A percentile compares a stretch with the other conserved stretches of the same genome.
Evolutionary conservation across 2,113 vertebrate genomes (phyloP).

Genomic region (human): DNA sequence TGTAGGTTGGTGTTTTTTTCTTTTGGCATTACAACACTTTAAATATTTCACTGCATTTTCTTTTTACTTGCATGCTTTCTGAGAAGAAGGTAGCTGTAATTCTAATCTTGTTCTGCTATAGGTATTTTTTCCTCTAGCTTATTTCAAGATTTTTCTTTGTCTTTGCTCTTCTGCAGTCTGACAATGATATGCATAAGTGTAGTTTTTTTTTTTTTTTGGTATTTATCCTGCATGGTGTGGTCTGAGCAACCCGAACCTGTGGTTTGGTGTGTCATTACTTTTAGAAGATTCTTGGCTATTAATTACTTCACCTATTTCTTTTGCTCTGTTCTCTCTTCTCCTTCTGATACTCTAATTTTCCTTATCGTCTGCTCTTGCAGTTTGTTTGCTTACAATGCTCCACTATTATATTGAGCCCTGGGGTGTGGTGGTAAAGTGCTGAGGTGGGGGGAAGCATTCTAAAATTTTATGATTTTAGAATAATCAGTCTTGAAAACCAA

Average conservation of each 20-base stretch:
- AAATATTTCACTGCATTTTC: neutral
- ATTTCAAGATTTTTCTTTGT: neutral
- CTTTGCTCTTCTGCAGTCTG: neutral
- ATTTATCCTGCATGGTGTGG: neutral
- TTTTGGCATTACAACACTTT: neutral
- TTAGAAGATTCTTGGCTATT: neutral
- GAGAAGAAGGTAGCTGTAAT: neutral
- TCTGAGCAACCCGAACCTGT: neutral
- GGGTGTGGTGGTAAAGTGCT: neutral
- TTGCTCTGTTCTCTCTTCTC: neutral
- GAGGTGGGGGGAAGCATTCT: neutral
- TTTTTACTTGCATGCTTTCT: neutral
- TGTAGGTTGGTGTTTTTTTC: neutral
- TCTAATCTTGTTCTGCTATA: neutral
- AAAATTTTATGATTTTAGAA: neutral
- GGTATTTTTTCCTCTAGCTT: neutral
- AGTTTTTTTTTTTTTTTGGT: neutral
- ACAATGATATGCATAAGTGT: neutral
- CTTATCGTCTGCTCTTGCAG: no score
- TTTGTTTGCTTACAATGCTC: neutral
- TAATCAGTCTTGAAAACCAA: no score
- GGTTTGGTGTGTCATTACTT: neutral
- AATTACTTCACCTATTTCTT: neutral
- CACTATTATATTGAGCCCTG: neutral
- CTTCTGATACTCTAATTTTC: neutral